phyloP scores from a whole-genome alignment of 2,888 invertebrate species.

The Aspidapion aeneum region DNA sequence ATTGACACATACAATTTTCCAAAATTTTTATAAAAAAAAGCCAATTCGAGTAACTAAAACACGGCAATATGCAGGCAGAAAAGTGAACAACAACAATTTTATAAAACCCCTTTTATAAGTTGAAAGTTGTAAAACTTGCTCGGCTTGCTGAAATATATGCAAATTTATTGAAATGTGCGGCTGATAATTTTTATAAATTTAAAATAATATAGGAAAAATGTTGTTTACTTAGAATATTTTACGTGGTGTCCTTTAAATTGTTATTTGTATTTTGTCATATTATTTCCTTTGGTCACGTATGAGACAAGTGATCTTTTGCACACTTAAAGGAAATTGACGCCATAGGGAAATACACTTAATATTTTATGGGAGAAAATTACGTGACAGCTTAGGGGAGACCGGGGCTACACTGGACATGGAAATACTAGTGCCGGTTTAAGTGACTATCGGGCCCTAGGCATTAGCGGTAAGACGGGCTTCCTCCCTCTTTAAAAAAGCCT shows the following conservation, averaged over 20 bases:
- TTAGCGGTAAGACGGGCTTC: no score
- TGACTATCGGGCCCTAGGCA: no score
- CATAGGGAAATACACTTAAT: no score
- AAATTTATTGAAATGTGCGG: background rate
- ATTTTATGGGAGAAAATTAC: no score
- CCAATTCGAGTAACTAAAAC: background rate
- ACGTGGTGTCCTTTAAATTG: background rate
- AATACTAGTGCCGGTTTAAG: no score
- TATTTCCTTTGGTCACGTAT: background rate
- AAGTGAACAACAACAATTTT: background rate
- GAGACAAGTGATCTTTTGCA: background rate
- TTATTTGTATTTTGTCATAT: background rate
- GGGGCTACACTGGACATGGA: no score
- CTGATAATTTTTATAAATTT: background rate
- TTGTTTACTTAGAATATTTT: background rate
- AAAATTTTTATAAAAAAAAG: constrained; percentile 16
- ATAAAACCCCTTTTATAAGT: background rate
- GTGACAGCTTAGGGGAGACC: no score
- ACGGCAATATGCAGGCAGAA: background rate
- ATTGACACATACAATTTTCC: constrained; percentile 46
- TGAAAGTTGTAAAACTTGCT: constrained; percentile 3
- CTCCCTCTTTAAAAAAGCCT: no score
- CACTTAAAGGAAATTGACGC: no score
- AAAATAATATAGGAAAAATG: background rate
- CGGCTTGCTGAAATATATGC: background rate